Base-by-base conservation (phyloP, 1,140 invertebrate species). In the Tetramorium alpestre region DNA sequence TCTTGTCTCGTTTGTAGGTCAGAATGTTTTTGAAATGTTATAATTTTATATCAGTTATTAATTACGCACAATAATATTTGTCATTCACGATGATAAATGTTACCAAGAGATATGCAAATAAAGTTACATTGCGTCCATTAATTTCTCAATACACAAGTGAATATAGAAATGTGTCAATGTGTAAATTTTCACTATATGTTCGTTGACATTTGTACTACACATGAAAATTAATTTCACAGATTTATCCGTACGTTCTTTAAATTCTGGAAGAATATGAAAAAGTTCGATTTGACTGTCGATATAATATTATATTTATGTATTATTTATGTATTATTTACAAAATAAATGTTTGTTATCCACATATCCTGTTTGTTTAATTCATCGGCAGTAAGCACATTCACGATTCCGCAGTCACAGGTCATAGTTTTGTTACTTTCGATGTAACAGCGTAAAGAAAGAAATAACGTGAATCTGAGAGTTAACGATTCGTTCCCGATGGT, bases 131-230 rank as follows among this genome's bases (percentile, higher is more conserved):
- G 28, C 22, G 64, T 33, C 22, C 78, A 81, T 81, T 81, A 70
- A 81, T 70, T 81, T 81, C 78, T 81, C 78, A 81, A 81, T 81
- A 81, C 10, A 25, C 4, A 69, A 69, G 64, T 25, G 49, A n/a
- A 38, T 41, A 22, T 67, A 69, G 78, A 70, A 70, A 70, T 47
- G 49, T 56, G 38, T 81, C 51, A 70, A 81, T 28, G 65, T 6
- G 78, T 22, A 44, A 28, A 51, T 47, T 70, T 81, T 18, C 22
- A 70, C 64, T 33, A n/a, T 2, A 22, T 22, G 11, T 25, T 28
- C 38, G 38, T 22, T 13, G 64, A 77, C 16, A 44, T 8, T 41
- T 51, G 38, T 22, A 6, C 49, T 7, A 54, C 49, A 44, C 22
- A 18, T n/a, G 44, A 62, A 80, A 80, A 81, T 65, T 4, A 38